phyloP scores from a whole-genome alignment of 2,113 vertebrate genomes.

The Chlorodrepanis virens region DNA sequence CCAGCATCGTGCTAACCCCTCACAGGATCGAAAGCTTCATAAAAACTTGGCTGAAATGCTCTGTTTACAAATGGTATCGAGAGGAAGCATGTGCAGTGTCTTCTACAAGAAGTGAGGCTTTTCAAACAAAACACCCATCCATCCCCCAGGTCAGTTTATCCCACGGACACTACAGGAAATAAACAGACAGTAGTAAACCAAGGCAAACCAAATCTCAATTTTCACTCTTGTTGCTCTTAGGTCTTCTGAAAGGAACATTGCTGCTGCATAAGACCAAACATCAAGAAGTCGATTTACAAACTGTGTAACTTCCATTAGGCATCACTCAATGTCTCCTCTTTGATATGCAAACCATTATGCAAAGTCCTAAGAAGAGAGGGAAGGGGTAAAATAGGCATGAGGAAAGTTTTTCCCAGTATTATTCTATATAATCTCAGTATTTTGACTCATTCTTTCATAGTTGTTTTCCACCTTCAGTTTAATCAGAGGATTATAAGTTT shows the following conservation, averaged over 20 bases:
- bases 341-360: neutral
- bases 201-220: neutral
- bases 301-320: neutral
- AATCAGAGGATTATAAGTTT: neutral
- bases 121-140: neutral
- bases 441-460: neutral
- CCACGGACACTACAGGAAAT: neutral
- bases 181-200: neutral
- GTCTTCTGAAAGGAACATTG: neutral
- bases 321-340: neutral
- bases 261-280: neutral
- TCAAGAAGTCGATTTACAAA: neutral
- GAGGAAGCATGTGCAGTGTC: neutral
- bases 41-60: neutral
- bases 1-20: neutral
- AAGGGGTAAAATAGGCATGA: neutral
- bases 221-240: neutral
- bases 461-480: neutral
- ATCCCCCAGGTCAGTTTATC: neutral
- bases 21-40: neutral
- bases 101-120: neutral
- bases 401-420: neutral
- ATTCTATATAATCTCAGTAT: neutral
- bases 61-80: slow-evolving; percentile 8
- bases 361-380: neutral